These are phyloP conservation scores for Helobdella robusta DNA, from an alignment of 2,888 invertebrate species.

Conservation along the genomic window DNA sequence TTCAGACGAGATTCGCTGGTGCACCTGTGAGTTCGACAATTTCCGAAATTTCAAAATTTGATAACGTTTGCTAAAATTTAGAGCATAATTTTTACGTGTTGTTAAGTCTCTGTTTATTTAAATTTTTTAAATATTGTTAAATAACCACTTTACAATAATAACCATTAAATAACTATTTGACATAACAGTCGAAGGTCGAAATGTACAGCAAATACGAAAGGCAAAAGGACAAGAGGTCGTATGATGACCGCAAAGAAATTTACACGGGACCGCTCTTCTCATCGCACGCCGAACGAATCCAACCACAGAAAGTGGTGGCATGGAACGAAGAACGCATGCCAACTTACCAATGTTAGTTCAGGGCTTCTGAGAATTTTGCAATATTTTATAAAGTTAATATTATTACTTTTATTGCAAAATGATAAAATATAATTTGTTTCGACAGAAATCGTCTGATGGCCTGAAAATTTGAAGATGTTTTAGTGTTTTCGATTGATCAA, in stretches of 20 bases:
- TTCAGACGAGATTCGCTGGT: conserved; percentile 45
- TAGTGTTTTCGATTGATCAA: too few species aligned
- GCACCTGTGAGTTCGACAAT: conserved; percentile 43
- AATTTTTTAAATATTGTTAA: too few species aligned
- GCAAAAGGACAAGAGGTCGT: conserved; percentile 46
- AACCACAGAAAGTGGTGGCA: conserved; percentile 28
- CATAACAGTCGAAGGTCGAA: conserved; percentile 41
- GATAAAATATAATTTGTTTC: too few species aligned
- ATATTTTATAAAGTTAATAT: too few species aligned
- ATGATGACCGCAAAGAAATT: conserved; percentile 42
- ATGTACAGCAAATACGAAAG: conserved; percentile 50
- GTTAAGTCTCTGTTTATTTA: too few species aligned
- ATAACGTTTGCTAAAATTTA: not conserved
- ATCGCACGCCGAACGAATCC: conserved; percentile 31
- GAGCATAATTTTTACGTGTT: not conserved
- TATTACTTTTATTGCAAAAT: too few species aligned
- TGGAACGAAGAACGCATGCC: conserved; percentile 35
- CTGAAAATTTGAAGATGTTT: too few species aligned
- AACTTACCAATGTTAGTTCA: conserved; percentile 28
- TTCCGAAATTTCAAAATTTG: not conserved
- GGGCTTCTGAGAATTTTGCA: too few species aligned
- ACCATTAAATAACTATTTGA: not conserved
- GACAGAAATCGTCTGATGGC: too few species aligned
- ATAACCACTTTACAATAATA: not conserved
- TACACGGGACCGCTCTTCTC: conserved; percentile 36